Base-by-base conservation (phyloP, 1,140 invertebrate species). In the Cephus cinctus region DNA sequence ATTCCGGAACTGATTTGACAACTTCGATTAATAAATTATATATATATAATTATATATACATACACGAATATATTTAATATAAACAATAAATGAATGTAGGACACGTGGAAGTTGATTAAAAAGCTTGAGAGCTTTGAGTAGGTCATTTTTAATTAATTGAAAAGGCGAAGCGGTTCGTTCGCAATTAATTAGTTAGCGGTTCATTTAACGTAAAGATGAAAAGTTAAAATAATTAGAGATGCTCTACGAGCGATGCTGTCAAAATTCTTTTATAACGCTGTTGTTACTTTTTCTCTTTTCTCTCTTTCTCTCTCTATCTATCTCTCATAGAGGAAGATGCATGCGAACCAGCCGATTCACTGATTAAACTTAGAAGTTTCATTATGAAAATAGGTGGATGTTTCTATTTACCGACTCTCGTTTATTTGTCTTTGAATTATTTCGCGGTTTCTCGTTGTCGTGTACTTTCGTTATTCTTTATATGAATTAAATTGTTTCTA, bases 1-100 rank as follows among this genome's bases (percentile, higher is more conserved):
- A 52, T 12, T 61, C 57, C 43, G 42, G 60, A 63, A 63, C 63
- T 65, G 63, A 65, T 46, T 61, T 49, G 61, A 61, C 59, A 54
- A 54, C 45, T 47, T 65, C 23, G 45, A 55, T 47, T 59, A 61
- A 59, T 35, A 22, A 47, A 54, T 52, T 50, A 52, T 51, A 57
- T 54, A 59, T 56, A n/a, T 56, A 47, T 49, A 47, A 50, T 34
- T 21, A 49, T 38, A 48, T 40, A 47, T 40, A 40, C 40, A 36
- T 49, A 51, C 50, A 54, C 55, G 41, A 36, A 55, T 57, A 56
- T 51, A 54, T 40, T 51, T 53, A 59, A 44, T 48, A 55, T 50
- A 55, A 53, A 59, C 36, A 46, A 27, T 43, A 50, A 59, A 22
- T 19, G 2, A 46, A 36, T 36, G 19, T 14, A 23, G 30, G 3